Conservation (phyloP, 2,797 vertebrate genomes). For the Protonibea diacanthus region DNA sequence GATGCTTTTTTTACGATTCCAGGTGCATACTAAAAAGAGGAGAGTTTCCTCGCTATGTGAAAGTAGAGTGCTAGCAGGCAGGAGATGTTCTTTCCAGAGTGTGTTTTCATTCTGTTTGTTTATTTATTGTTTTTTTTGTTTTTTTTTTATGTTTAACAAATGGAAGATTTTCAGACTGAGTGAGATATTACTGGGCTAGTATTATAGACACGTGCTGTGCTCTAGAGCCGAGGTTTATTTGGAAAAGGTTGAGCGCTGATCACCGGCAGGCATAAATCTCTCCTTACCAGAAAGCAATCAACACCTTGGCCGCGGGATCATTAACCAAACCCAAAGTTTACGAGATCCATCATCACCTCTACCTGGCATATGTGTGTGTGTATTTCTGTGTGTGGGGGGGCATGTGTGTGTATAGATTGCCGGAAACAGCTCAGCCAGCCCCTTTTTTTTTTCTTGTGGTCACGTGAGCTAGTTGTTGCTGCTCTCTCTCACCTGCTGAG, state of each 20-base stretch:
- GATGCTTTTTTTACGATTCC: neutral
- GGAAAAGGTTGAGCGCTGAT: constrained; percentile 35
- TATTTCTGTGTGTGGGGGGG: neutral
- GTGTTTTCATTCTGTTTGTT: neutral
- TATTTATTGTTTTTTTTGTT: neutral
- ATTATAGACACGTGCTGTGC: constrained; percentile 30
- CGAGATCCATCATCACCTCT: constrained; percentile 50
- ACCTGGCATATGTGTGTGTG: constrained; percentile 2
- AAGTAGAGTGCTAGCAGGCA: neutral
- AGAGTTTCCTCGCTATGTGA: neutral
- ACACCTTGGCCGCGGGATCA: constrained; percentile 46
- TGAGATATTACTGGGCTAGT: neutral
- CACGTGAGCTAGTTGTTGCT: constrained; percentile 24
- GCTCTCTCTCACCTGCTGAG: constrained; percentile 61
- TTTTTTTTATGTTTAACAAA: neutral
- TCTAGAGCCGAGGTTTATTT: constrained; percentile 11
- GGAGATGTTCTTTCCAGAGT: neutral
- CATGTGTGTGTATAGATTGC: constrained; percentile 5
- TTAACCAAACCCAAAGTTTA: constrained; percentile 50
- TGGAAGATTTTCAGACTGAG: neutral
- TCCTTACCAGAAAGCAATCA: constrained; percentile 50
- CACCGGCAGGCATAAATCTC: constrained; percentile 43
- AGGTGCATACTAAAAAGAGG: neutral
- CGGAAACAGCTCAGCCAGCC: constrained; percentile 32
- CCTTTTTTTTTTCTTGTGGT: constrained; percentile 31